Evolutionary conservation across 2,797 vertebrate species (phyloP), one percentile per base, ranked within the genome.

Genomic region (Microcaecilia unicolor): DNA sequence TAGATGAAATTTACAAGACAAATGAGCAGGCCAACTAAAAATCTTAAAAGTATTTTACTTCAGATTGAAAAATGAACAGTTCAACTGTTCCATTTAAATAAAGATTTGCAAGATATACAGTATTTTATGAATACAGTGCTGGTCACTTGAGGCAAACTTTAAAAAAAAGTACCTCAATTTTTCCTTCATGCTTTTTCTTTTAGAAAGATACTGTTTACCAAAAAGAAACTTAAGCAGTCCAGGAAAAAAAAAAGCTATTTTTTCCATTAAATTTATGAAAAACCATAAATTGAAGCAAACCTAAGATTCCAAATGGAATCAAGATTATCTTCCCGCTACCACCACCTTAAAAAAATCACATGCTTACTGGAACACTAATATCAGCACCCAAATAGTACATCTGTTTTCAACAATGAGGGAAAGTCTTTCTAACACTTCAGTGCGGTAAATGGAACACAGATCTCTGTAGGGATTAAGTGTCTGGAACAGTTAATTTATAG

Each of bases 241-340:
- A 78, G 78, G 83, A 83, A 84, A 84, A 80, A 84, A 80, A 65
- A 70, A 70, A 78, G 12, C 10, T 15, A 8, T 9, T n/a, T 14
- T 79, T 81, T 72, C 67, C 73, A 78, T 79, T 70, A 82, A 80
- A 62, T 78, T 83, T 80, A 84, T 83, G 77, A 80, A 85, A 82
- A 82, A 78, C 67, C 73, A 78, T 69, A 76, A 78, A 75, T 65
- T 76, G 67, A 76, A 71, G 67, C 67, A 74, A 78, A 81, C 69
- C 74, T 73, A 81, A 86, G 80, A 86, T 86, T 81, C 74, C 70
- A 73, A 86, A 83, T 67, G 78, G 83, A 84, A 85, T 85, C 82
- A 81, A 83, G 78, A 83, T 86, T 70, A 82, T 80, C 81, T 86
- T 83, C 76, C 83, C 74, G 72, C 81, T 74, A 81, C 71, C 76